Base-by-base conservation (phyloP, 2,888 invertebrate genomes). In the Busseola fusca region DNA sequence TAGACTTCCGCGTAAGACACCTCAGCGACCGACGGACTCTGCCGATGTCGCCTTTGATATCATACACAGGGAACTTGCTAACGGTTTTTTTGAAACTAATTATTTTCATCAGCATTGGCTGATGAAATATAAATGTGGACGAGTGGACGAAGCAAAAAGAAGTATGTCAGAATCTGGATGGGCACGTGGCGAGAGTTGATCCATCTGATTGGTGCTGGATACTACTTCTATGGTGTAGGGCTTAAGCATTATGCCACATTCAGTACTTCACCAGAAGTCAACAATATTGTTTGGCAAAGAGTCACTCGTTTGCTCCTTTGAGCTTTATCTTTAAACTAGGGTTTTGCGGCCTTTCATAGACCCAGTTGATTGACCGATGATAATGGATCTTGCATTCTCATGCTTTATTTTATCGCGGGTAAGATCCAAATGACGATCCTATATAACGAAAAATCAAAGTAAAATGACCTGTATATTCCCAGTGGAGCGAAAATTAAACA, bases 1-100 rank as follows among this genome's bases (percentile, higher is more conserved):
- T 93, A 93, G 91, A 91, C 91, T 92, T 93, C 93, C 93, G 92
- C 89, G 78, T 93, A 87, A 86, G 81, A 84, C 88, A 88, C 87
- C 90, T 88, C 70, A 64, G 37, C 74, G 60, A 60, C 59, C 69
- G 72, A 59, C 73, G 74, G 58, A 70, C 72, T 74, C 64, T 56
- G 76, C 63, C 50, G 76, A 79, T 76, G 57, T 59, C 73, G n/a
- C 45, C 72, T 84, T 80, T 80, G 76, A 84, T 83, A 81, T 75
- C 70, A 60, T 27, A 27, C 64, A 12, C 30, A 75, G 30, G 40
- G 52, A 42, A 59, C 64, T 34, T 57, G 30, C 60, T 66, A 18
- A 64, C 34, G 56, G 54, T 27, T 48, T 27, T 21, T 62, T 50
- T n/a, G 16, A 40, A 67, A 59, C n/a, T 27, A 30, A n/a, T 45